Percentiles rank a stretch among this genome's conserved stretches.
Evolutionary conservation across 1,140 invertebrate species (phyloP).

Genomic region (Radopholus similis): DNA sequence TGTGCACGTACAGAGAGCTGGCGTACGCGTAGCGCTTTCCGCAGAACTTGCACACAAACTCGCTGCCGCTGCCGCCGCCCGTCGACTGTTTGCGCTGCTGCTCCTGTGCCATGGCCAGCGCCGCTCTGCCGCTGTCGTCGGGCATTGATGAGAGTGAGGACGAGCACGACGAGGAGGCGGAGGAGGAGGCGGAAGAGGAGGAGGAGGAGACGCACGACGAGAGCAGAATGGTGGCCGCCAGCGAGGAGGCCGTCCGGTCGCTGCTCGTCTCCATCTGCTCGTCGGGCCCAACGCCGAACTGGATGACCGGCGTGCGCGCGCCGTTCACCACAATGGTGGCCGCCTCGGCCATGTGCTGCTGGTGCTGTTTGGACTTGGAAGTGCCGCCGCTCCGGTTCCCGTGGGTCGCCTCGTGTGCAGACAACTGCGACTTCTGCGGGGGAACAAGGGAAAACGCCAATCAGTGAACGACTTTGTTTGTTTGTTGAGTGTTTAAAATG

Average conservation of each 20-base stretch:
- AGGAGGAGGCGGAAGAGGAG: neutral
- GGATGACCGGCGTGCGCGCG: neutral
- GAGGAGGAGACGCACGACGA: slow-evolving; percentile 1
- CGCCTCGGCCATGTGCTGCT: neutral
- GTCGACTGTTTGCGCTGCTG: slow-evolving; percentile 18
- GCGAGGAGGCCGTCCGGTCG: neutral
- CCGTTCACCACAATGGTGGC: neutral
- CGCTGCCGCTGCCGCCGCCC: slow-evolving; percentile 11
- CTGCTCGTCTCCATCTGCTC: neutral
- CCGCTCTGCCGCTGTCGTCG: neutral
- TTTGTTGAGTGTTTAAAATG: neutral
- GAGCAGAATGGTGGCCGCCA: too few relatives aligned
- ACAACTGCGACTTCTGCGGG: slow-evolving; percentile 56
- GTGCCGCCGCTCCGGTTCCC: neutral
- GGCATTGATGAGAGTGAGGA: neutral
- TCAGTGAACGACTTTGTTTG: too few relatives aligned
- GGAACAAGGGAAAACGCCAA: too few relatives aligned
- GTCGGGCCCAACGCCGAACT: neutral
- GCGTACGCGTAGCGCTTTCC: slow-evolving; percentile 59
- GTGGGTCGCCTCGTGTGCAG: slow-evolving; percentile 58
- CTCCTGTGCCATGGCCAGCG: too few relatives aligned
- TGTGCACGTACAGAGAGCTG: slow-evolving; percentile 51
- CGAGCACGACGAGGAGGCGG: neutral
- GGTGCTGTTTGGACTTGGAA: neutral
- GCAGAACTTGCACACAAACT: slow-evolving; percentile 56